Evolutionary conservation across 2,113 vertebrate genomes (phyloP).

Genomic region (Atractosteus spatula): DNA sequence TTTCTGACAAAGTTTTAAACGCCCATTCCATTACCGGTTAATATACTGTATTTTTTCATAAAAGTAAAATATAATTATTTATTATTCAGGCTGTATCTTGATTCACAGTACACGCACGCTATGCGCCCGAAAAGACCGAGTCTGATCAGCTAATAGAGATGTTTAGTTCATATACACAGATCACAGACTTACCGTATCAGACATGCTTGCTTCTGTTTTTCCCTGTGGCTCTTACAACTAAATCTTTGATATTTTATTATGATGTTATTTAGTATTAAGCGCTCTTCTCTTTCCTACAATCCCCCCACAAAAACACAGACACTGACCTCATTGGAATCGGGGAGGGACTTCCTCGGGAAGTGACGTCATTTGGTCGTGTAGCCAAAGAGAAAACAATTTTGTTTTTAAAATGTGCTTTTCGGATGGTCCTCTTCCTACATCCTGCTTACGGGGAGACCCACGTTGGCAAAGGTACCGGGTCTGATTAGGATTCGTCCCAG

Average conservation of each 20-base stretch:
- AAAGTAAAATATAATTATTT: no score
- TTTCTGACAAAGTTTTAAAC: no score
- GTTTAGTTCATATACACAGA: neutral
- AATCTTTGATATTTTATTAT: neutral
- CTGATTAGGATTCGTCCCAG: no score
- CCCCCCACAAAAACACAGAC: constrained; percentile 10
- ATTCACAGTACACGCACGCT: no score
- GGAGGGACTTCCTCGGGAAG: neutral
- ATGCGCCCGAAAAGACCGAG: neutral
- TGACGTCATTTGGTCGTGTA: neutral
- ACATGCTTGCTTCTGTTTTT: neutral
- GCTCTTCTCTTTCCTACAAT: neutral
- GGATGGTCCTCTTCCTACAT: no score
- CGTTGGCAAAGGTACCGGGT: no score
- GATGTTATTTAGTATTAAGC: neutral
- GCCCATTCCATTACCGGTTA: no score
- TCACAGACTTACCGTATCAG: neutral
- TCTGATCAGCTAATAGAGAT: neutral
- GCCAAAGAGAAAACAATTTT: neutral
- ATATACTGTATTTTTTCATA: no score
- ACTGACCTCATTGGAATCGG: constrained; percentile 2
- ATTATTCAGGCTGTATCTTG: no score
- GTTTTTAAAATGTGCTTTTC: no score
- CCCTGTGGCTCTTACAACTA: neutral
- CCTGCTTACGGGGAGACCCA: no score